Conservation (phyloP, 2,113 vertebrate species). For the Taxidea taxus region DNA sequence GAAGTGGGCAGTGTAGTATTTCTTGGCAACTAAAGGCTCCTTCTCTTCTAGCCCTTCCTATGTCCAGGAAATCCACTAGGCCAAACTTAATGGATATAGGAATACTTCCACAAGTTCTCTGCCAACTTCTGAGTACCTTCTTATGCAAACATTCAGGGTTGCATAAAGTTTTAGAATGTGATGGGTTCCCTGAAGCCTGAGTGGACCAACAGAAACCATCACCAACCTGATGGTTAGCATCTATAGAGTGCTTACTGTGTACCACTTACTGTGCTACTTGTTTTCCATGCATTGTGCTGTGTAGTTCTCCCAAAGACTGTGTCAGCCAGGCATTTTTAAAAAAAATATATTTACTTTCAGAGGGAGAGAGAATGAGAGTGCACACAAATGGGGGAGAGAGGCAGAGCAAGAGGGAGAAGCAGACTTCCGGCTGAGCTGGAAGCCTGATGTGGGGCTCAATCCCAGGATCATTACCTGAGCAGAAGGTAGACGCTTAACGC, state of each 20-base stretch:
- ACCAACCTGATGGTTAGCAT: rapidly evolving
- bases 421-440: neutral
- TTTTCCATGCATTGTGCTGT: neutral
- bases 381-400: neutral
- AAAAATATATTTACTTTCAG: too few species aligned
- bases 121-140: neutral
- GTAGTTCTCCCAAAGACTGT: neutral
- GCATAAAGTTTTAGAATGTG: neutral
- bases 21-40: neutral
- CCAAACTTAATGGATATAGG: rapidly evolving
- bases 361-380: neutral
- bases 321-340: neutral
- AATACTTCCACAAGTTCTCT: neutral
- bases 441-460: too few species aligned
- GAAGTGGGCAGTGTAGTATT: neutral
- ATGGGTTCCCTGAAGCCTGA: neutral
- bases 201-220: neutral
- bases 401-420: neutral
- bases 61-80: neutral
- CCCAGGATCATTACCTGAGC: neutral
- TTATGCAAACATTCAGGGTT: neutral
- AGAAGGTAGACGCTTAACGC: neutral
- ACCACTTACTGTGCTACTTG: neutral
- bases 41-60: neutral
- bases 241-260: neutral